Conservation (phyloP, 2,113 vertebrate genomes). For the Pygathrix nemaeus region DNA sequence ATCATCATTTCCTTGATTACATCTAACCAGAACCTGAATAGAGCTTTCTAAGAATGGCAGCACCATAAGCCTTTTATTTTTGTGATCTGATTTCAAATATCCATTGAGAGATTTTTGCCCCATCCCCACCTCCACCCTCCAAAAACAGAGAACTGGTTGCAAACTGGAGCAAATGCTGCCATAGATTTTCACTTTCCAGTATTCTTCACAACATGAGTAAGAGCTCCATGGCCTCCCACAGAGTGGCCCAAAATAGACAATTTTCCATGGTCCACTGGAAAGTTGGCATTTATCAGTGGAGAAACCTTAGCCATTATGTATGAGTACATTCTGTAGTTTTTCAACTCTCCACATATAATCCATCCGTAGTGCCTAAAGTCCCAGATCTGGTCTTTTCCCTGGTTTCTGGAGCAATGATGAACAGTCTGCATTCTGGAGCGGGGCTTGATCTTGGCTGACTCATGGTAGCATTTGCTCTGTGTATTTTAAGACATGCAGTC, state of each 20-base stretch:
- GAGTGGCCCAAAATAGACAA: constrained; percentile 94
- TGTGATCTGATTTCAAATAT: constrained; percentile 89
- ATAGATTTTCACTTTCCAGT: constrained; percentile 95
- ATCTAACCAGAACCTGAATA: constrained; percentile 23
- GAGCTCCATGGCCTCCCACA: constrained; percentile 94
- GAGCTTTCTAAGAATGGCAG: constrained; percentile 37
- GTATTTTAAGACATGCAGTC: constrained; percentile 91
- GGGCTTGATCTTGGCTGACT: constrained; percentile 85
- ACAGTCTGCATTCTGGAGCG: constrained; percentile 88
- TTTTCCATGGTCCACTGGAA: constrained; percentile 90
- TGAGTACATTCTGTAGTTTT: constrained; percentile 94
- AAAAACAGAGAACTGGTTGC: constrained; percentile 91
- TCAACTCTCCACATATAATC: constrained; percentile 92
- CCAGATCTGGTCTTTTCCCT: constrained; percentile 92
- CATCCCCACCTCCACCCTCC: constrained; percentile 85
- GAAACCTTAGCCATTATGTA: constrained; percentile 93
- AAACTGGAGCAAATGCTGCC: constrained; percentile 93
- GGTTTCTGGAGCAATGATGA: constrained; percentile 87
- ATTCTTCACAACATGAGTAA: constrained; percentile 93
- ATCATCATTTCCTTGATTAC: not conserved
- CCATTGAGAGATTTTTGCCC: constrained; percentile 90
- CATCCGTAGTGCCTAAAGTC: constrained; percentile 89
- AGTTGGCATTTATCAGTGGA: constrained; percentile 92
- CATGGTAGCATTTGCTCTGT: constrained; percentile 90
- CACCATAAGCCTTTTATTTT: constrained; percentile 90